These are phyloP conservation scores for Petromus typicus DNA, from an alignment of 2,113 vertebrate genomes.

Conservation along the genomic window DNA sequence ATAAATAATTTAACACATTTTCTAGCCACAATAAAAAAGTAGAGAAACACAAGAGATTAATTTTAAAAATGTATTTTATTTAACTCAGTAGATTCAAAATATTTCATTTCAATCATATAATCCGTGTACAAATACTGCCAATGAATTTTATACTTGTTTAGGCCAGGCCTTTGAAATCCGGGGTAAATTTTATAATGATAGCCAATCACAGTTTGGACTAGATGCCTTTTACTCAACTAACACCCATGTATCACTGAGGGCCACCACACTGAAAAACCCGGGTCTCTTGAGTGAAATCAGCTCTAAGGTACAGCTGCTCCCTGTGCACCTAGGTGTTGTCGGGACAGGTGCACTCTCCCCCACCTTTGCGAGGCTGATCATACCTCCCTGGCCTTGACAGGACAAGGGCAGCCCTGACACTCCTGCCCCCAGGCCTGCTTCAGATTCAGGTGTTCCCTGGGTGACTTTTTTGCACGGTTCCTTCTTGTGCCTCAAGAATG, in stretches of 20 bases:
- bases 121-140: neutral
- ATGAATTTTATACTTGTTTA: neutral
- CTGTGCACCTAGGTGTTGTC: neutral
- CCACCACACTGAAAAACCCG: neutral
- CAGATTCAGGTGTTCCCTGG: neutral
- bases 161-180: neutral
- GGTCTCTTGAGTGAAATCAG: neutral
- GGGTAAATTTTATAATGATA: neutral
- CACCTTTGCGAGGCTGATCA: neutral
- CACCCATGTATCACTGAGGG: neutral
- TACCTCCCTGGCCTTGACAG: too few relatives aligned
- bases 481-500: neutral
- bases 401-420: neutral
- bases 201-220: neutral
- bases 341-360: neutral
- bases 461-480: neutral
- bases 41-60: constrained; percentile 44
- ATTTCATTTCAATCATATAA: constrained; percentile 17
- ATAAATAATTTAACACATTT: neutral
- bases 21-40: constrained; percentile 36
- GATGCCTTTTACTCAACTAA: neutral
- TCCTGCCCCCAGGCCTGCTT: neutral
- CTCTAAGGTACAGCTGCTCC: accelerated
- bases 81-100: constrained; percentile 4
- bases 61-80: constrained; percentile 39